These are phyloP conservation scores for Psophia crepitans DNA, from an alignment of 2,113 vertebrate species.

Conservation along the genomic window DNA sequence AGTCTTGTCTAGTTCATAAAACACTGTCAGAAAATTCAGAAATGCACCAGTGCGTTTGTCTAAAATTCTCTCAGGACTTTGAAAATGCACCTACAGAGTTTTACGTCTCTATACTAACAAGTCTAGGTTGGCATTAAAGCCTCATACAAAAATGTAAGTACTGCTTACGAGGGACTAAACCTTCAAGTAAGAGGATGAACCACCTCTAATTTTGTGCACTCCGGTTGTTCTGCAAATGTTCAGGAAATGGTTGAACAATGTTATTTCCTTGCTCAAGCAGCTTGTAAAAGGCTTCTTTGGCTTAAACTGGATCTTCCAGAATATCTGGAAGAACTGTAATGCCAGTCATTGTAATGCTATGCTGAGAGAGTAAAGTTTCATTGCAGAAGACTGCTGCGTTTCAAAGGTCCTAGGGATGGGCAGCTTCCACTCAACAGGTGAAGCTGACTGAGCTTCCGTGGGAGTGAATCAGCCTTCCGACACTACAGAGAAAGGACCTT, in stretches of 20 bases:
- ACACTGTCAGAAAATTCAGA: background rate
- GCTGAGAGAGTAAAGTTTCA: background rate
- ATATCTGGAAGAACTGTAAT: background rate
- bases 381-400: background rate
- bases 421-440: background rate
- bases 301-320: background rate
- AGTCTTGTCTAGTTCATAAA: background rate
- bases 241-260: slow-evolving; percentile 1
- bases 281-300: background rate
- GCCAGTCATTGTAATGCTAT: background rate
- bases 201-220: background rate
- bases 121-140: background rate
- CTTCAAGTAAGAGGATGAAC: background rate
- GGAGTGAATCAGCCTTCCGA: background rate
- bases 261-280: background rate
- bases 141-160: background rate
- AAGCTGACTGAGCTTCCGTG: background rate
- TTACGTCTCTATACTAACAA: background rate
- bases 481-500: background rate
- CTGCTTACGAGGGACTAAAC: background rate
- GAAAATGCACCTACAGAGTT: background rate
- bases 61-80: background rate
- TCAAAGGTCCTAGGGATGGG: background rate
- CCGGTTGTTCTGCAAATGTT: background rate
- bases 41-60: background rate